Percentiles rank a stretch among this genome's conserved stretches.
phyloP scores from a whole-genome alignment of 2,888 invertebrate genomes.

The Campaea margaritaria region DNA sequence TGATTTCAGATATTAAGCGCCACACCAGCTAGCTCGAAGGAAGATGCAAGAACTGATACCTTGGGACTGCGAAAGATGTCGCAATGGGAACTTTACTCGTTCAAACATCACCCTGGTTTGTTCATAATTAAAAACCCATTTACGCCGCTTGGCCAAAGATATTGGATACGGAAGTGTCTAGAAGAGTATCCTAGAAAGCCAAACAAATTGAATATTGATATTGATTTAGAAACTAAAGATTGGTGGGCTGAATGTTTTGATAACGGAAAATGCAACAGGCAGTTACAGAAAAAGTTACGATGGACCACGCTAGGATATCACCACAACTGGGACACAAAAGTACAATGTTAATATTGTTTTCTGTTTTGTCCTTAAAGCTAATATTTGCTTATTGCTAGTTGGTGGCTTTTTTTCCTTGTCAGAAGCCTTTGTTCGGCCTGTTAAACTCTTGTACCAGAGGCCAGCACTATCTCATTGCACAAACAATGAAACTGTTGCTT shows the following conservation, averaged over 20 bases:
- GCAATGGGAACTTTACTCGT: conserved; percentile 87
- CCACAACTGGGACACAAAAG: conserved; percentile 98
- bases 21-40: conserved; percentile 18
- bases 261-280: conserved; percentile 67
- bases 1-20: conserved; percentile 43
- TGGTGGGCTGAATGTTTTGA: conserved; percentile 88
- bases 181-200: conserved; percentile 91
- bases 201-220: conserved; percentile 89
- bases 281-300: conserved; percentile 85
- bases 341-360: conserved; percentile 70
- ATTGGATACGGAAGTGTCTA: conserved; percentile 93
- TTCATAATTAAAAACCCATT: conserved; percentile 94
- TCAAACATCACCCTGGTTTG: conserved; percentile 89
- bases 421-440: too few species aligned
- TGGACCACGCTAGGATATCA: conserved; percentile 99
- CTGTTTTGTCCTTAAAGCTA: conserved; percentile 35
- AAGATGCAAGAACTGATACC: conserved; percentile 55
- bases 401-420: too few species aligned
- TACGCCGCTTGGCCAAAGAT: conserved; percentile 89
- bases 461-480: too few species aligned
- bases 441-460: too few species aligned
- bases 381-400: too few species aligned
- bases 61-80: conserved; percentile 59
- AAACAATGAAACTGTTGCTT: too few species aligned
- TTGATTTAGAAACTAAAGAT: conserved; percentile 70